Evolutionary conservation across 2,797 vertebrate species (phyloP).

Genomic region (Zenarchopterus dispar): DNA sequence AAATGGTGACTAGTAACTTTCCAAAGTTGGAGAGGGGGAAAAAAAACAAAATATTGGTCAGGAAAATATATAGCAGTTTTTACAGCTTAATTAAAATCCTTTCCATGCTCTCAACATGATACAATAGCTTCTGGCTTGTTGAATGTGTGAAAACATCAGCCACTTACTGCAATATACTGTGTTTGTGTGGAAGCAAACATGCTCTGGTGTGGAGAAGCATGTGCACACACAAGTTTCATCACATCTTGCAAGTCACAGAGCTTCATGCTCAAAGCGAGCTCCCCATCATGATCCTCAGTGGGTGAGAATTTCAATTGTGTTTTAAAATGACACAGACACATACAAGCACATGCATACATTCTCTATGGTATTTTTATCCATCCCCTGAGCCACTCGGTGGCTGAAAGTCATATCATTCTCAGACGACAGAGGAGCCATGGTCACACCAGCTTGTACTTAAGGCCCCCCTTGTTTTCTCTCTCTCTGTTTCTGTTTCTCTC

Average conservation of each 20-base stretch:
- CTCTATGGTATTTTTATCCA: conserved; percentile 77
- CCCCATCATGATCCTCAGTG: conserved; percentile 40
- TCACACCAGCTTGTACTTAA: conserved; percentile 70
- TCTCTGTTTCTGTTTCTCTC: no score
- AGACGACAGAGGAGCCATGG: conserved; percentile 67
- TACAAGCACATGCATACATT: conserved; percentile 47
- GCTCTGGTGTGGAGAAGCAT: neutral
- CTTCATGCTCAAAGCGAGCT: conserved; percentile 40
- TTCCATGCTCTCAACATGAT: conserved; percentile 36
- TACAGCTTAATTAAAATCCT: conserved; percentile 49
- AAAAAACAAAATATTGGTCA: conserved; percentile 31
- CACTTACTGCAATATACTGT: conserved; percentile 24
- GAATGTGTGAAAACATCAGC: conserved; percentile 33
- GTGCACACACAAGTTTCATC: conserved; percentile 16
- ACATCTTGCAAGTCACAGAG: conserved; percentile 22
- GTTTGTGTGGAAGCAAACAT: conserved; percentile 23
- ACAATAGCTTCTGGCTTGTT: conserved; percentile 41
- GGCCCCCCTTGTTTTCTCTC: conserved; percentile 5
- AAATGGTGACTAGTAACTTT: conserved; percentile 70
- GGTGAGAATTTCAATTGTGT: conserved; percentile 67
- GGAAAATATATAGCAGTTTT: conserved; percentile 46
- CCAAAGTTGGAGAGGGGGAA: conserved; percentile 51
- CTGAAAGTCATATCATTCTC: conserved; percentile 74
- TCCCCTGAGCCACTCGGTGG: conserved; percentile 72
- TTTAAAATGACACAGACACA: conserved; percentile 56